Conservation (phyloP, 2,888 invertebrate genomes). For the Cybosia mesomella region DNA sequence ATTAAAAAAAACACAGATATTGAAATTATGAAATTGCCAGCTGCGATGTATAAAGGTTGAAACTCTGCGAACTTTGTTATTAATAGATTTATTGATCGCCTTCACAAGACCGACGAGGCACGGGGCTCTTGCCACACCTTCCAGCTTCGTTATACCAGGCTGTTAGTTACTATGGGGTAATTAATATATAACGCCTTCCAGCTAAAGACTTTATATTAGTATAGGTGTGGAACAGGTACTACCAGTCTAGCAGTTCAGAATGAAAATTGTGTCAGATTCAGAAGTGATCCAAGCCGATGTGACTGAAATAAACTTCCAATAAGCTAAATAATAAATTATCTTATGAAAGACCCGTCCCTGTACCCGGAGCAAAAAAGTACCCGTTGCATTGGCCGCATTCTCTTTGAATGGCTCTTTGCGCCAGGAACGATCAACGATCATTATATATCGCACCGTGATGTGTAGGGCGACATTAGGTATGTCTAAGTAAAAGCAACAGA, state of each 20-base stretch:
- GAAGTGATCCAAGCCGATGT: not conserved
- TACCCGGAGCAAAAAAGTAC: too few relatives aligned
- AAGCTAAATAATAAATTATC: not conserved
- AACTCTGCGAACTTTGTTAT: not conserved
- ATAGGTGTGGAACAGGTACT: too few relatives aligned
- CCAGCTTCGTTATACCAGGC: not conserved
- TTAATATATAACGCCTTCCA: not conserved
- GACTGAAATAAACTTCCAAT: not conserved
- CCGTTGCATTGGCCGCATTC: too few relatives aligned
- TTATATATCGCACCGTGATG: not conserved
- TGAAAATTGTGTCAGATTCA: not conserved
- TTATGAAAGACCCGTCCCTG: too few relatives aligned
- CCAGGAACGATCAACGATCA: too few relatives aligned
- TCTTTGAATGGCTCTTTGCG: too few relatives aligned
- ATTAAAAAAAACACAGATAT: not conserved
- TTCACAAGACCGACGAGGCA: not conserved
- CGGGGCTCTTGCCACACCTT: constrained; percentile 3
- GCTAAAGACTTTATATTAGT: too few relatives aligned
- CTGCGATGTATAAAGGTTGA: constrained; percentile 4
- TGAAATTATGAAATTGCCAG: not conserved
- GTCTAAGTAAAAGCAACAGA: not conserved
- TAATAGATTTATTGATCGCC: constrained; percentile 4
- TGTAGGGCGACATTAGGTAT: not conserved
- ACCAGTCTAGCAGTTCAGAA: not conserved
- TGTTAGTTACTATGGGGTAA: not conserved